Evolutionary conservation across 1,140 invertebrate genomes (phyloP).

Genomic region (Lerema accius): DNA sequence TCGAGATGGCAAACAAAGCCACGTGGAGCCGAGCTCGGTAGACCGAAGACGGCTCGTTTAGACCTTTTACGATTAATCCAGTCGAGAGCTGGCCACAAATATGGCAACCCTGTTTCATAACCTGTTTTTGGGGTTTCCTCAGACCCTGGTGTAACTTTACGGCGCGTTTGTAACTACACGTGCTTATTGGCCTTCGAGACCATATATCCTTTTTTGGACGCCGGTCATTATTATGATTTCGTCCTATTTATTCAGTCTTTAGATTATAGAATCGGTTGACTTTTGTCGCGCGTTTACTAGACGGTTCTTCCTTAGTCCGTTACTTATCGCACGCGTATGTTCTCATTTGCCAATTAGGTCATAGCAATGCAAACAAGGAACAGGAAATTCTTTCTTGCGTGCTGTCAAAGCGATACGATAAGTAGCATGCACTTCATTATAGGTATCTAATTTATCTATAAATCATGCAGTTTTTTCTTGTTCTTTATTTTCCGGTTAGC

Average conservation of each 20-base stretch:
- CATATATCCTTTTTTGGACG: slow-evolving; percentile 38
- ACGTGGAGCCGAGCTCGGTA: slow-evolving; percentile 62
- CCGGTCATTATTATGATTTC: slow-evolving; percentile 39
- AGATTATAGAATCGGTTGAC: slow-evolving; percentile 8
- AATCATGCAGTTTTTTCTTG: slow-evolving; percentile 23
- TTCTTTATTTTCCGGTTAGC: slow-evolving; percentile 4
- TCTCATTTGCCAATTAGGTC: slow-evolving; percentile 28
- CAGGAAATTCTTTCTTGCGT: slow-evolving; percentile 28
- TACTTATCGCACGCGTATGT: slow-evolving; percentile 5
- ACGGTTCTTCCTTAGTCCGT: slow-evolving; percentile 19
- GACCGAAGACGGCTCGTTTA: slow-evolving; percentile 73
- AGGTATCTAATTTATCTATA: slow-evolving; percentile 17
- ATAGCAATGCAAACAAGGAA: slow-evolving; percentile 35
- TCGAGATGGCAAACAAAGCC: slow-evolving; percentile 58
- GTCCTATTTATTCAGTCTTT: slow-evolving; percentile 29
- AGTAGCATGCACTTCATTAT: slow-evolving; percentile 25
- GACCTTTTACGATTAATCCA: slow-evolving; percentile 80
- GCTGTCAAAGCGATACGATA: slow-evolving; percentile 26
- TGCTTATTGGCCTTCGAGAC: slow-evolving; percentile 45
- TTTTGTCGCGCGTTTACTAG: slow-evolving; percentile 10
- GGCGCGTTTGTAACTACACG: slow-evolving; percentile 53
- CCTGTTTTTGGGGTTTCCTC: slow-evolving; percentile 80
- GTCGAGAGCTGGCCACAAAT: slow-evolving; percentile 71
- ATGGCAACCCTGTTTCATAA: slow-evolving; percentile 79
- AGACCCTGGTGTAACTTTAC: slow-evolving; percentile 53